Percentiles rank a stretch among this genome's conserved stretches.
Conservation (phyloP, 2,888 invertebrate species). For the Hydrotaea diabolus region DNA sequence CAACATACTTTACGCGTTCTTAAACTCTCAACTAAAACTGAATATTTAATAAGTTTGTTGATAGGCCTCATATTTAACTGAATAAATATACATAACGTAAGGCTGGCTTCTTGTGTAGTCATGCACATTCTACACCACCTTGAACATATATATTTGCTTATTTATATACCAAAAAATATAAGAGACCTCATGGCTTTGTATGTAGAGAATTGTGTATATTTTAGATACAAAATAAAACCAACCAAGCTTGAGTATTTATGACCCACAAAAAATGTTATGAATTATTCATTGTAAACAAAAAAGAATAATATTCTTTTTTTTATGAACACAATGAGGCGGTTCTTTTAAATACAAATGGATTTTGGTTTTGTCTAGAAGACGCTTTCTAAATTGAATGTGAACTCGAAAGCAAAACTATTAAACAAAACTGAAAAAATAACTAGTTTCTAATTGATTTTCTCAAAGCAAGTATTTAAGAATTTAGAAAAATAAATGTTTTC, state of each 20-base stretch:
- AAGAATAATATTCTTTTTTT: slow-evolving; percentile 17
- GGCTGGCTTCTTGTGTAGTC: neutral
- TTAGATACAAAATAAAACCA: neutral
- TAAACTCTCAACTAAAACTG: slow-evolving; percentile 55
- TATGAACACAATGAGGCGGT: too few relatives aligned
- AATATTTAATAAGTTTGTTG: slow-evolving; percentile 63
- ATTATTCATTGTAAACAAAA: slow-evolving; percentile 58
- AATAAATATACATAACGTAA: neutral
- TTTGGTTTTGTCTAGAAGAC: too few relatives aligned
- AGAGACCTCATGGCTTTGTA: neutral
- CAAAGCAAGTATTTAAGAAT: too few relatives aligned
- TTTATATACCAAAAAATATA: neutral
- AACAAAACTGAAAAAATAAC: too few relatives aligned
- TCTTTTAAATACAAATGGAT: too few relatives aligned
- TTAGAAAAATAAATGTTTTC: too few relatives aligned
- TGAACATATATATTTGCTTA: neutral
- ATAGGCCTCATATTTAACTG: slow-evolving; percentile 13
- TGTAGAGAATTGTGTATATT: neutral
- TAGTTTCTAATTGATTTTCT: too few relatives aligned
- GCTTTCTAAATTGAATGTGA: too few relatives aligned
- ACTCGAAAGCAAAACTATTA: too few relatives aligned
- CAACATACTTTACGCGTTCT: slow-evolving; percentile 1
- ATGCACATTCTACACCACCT: too few relatives aligned
- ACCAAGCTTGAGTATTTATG: slow-evolving; percentile 40
- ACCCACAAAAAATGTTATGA: slow-evolving; percentile 45